Conservation (phyloP, 2,113 vertebrate genomes). For the Blennius ocellaris region DNA sequence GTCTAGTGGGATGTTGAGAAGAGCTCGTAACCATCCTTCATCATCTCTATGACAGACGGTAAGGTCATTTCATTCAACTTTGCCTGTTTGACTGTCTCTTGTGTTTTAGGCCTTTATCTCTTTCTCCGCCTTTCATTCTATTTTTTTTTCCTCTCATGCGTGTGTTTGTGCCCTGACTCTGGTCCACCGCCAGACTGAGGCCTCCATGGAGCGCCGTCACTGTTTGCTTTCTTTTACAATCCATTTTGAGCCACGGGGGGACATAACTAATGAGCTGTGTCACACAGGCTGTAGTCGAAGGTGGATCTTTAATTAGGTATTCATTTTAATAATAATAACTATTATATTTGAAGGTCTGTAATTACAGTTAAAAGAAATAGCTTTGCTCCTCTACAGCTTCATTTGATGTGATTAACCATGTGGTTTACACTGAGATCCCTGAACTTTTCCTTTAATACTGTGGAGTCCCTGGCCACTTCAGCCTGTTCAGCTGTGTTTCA, state of each 20-base stretch:
- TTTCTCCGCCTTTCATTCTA: constrained; percentile 15
- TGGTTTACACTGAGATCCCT: constrained; percentile 7
- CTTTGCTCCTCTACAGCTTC: constrained; percentile 9
- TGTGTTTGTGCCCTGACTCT: constrained; percentile 52
- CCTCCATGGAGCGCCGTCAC: constrained; percentile 64
- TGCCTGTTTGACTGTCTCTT: constrained; percentile 2
- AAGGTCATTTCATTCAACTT: constrained; percentile 68
- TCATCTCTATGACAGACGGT: constrained; percentile 81
- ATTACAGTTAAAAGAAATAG: constrained; percentile 23
- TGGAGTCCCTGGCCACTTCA: background rate
- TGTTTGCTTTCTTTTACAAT: constrained; percentile 67
- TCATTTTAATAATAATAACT: constrained; percentile 38
- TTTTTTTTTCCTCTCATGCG: constrained; percentile 25
- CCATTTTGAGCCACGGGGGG: constrained; percentile 62
- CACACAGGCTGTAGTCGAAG: constrained; percentile 42
- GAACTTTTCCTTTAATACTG: constrained; percentile 11
- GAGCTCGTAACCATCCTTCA: constrained; percentile 62
- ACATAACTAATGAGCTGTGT: constrained; percentile 64
- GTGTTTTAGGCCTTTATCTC: constrained; percentile 9
- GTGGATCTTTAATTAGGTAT: constrained; percentile 58
- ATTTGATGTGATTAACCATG: constrained; percentile 17
- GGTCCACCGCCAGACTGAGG: constrained; percentile 66
- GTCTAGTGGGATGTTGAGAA: constrained; percentile 70
- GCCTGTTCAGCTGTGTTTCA: background rate
- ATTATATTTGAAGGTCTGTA: constrained; percentile 35